Evolutionary conservation across 2,113 vertebrate species (phyloP), one percentile per base, ranked within the genome.

Genomic region (Petaurus breviceps): DNA sequence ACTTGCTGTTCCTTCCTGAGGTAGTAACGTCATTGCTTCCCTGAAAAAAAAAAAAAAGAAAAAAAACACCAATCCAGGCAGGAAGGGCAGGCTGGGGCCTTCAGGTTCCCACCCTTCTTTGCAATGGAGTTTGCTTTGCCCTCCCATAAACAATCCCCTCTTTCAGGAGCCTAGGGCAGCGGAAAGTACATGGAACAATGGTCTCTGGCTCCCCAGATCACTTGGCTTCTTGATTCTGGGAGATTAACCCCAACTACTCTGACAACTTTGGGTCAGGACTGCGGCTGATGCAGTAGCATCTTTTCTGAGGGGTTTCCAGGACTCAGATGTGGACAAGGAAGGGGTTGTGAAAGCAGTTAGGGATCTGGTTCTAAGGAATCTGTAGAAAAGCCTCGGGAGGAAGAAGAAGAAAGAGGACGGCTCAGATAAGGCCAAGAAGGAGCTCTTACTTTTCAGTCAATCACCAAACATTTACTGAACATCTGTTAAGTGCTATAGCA

Each of bases 1-100:
- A 93, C 55, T 0, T 3, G n/a, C 93, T 28, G 92, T 96, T 98
- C 95, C 96, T 97, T 97, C 96, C 89, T 8, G 90, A 16, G 97
- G 37, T 92, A 57, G 52, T 12, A 90, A 14, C 93, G 95, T 94
- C 96, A 94, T 93, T 55, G 28, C 55, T 51, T 51, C 26, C 68
- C 68, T 84, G 68, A 43, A 84, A 84, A 84, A 77, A 77, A 68
- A 68, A 68, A 68, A 0, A 0, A 49, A n/a, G n/a, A 9, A n/a
- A n/a, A 16, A 43, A 43, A 50, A 90, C 24, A 28, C 25, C 49
- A 51, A 90, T 47, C 47, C 90, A 9, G 2, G 94, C 96, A 97
- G 98, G 96, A 98, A 98, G 93, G 92, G 95, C 91, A 0, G 4
- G 77, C 91, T 43, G 11, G 28, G 55, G 46, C 90, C 84, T 47